These are phyloP conservation scores for Thysanoteuthis rhombus DNA, from an alignment of 2,888 invertebrate species.

Conservation along the genomic window DNA sequence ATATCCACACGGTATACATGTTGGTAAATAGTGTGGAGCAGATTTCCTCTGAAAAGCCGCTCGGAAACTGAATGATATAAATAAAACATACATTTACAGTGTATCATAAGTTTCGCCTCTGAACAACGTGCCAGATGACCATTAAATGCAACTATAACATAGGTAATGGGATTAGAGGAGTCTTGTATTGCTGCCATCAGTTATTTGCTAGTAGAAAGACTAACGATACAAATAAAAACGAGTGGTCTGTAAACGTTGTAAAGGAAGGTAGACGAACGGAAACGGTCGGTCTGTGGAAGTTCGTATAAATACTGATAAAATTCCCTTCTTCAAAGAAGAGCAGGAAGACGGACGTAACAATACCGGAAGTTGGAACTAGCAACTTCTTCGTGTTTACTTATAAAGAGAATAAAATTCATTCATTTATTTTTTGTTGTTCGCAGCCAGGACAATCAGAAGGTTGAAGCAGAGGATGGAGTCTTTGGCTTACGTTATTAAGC, in stretches of 20 bases:
- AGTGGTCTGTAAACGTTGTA: neutral
- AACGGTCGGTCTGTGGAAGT: neutral
- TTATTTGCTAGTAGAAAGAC: neutral
- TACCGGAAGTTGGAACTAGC: neutral
- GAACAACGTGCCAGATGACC: neutral
- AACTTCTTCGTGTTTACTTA: neutral
- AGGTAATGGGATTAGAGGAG: neutral
- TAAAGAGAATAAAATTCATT: neutral
- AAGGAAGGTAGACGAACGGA: neutral
- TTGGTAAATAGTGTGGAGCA: neutral
- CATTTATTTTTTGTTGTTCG: too few relatives aligned
- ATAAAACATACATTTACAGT: neutral
- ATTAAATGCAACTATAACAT: neutral
- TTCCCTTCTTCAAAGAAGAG: neutral
- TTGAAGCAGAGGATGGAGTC: too few relatives aligned
- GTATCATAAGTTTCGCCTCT: neutral
- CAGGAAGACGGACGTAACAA: neutral
- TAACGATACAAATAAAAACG: neutral
- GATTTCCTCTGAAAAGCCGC: neutral
- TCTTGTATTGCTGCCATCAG: neutral
- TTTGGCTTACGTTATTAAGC: too few relatives aligned
- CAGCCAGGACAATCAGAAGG: too few relatives aligned
- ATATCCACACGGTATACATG: neutral
- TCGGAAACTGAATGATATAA: neutral
- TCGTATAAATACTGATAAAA: neutral